Conservation (phyloP, 2,888 invertebrate species). For the Pachydiplax longipennis region DNA sequence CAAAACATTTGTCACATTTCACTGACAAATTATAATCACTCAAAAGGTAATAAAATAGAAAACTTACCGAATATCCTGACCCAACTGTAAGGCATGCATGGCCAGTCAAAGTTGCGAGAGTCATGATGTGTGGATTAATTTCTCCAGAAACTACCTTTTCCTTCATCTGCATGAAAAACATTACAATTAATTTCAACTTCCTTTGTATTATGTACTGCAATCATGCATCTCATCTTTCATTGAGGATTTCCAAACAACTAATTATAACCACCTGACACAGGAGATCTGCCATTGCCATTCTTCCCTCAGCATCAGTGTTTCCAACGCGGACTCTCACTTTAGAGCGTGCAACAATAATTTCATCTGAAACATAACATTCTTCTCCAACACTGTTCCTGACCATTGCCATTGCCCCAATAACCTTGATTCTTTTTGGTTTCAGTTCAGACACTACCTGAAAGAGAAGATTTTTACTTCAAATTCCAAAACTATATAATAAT, state of each 20-base stretch:
- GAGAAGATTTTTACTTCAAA: not conserved
- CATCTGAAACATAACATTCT: constrained; percentile 89
- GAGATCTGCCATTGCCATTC: constrained; percentile 92
- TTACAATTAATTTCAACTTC: not conserved
- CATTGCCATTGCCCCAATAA: constrained; percentile 83
- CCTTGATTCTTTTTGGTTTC: constrained; percentile 76
- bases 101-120: constrained; percentile 89
- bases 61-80: constrained; percentile 73
- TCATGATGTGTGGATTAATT: constrained; percentile 83
- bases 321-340: constrained; percentile 86
- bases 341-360: constrained; percentile 82
- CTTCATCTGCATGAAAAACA: constrained; percentile 63
- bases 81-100: constrained; percentile 78
- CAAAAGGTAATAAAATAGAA: too few species aligned
- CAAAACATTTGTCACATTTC: not conserved
- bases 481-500: not conserved
- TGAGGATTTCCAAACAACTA: not conserved
- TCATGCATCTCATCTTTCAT: too few species aligned
- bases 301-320: constrained; percentile 95
- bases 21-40: not conserved
- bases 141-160: constrained; percentile 71
- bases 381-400: constrained; percentile 92
- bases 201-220: too few species aligned
- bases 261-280: constrained; percentile 72
- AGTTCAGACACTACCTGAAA: constrained; percentile 69